Evolutionary conservation across 2,888 invertebrate genomes (phyloP).

Genomic region (Apotomis betuletana): DNA sequence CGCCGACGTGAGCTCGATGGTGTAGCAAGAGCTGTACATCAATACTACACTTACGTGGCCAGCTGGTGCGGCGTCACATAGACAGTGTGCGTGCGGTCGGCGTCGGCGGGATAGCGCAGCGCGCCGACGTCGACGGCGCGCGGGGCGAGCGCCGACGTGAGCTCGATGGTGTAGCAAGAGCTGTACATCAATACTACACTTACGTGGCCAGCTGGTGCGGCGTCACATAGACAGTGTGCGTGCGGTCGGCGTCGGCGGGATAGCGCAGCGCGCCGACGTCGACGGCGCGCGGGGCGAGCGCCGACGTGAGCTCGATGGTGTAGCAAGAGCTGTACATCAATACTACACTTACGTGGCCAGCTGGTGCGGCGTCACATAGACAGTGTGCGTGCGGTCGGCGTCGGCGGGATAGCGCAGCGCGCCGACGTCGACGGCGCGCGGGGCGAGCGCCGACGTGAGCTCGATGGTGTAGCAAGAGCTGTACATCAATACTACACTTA

Average conservation of each 20-base stretch:
- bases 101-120: no score
- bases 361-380: not conserved
- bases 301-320: no score
- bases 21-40: constrained; percentile 47
- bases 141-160: no score
- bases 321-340: no score
- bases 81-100: no score
- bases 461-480: no score
- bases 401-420: not conserved
- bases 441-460: not conserved
- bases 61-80: no score
- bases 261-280: not conserved
- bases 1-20: constrained; percentile 84
- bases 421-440: not conserved
- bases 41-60: not conserved
- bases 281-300: not conserved
- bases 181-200: not conserved
- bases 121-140: no score
- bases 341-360: not conserved
- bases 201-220: constrained; percentile 1
- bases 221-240: constrained; percentile 5
- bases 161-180: no score
- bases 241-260: not conserved
- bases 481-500: not conserved
- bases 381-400: not conserved